Conservation (phyloP, 2,888 invertebrate genomes). For the Atethmia centrago region DNA sequence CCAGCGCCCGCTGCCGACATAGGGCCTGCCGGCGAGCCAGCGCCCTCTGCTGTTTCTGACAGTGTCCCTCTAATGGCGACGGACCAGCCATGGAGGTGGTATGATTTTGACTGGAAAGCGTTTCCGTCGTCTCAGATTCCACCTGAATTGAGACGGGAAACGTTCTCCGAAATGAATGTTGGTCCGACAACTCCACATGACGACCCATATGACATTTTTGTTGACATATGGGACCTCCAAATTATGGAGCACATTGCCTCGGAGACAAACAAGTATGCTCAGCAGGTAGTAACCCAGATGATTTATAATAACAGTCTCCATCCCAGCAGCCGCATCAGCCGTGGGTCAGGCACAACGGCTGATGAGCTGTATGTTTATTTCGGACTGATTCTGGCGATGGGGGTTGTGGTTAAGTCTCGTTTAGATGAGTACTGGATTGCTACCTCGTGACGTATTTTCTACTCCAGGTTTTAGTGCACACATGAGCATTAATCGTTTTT, state of each 20-base stretch:
- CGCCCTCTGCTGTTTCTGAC: too few species aligned
- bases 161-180: conserved; percentile 45
- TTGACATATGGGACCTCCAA: conserved; percentile 62
- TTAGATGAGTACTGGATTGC: too few species aligned
- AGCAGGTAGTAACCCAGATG: background rate
- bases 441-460: too few species aligned
- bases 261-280: conserved; percentile 57
- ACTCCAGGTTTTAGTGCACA: too few species aligned
- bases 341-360: too few species aligned
- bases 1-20: too few species aligned
- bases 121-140: conserved; percentile 32
- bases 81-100: background rate
- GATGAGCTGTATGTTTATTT: too few species aligned
- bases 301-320: rapidly evolving
- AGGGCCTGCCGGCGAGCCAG: too few species aligned
- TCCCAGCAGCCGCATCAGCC: background rate
- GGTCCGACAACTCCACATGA: conserved; percentile 53
- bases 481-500: too few species aligned
- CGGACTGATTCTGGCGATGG: too few species aligned
- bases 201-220: conserved; percentile 59
- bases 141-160: conserved; percentile 46
- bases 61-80: background rate
- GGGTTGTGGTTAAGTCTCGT: too few species aligned
- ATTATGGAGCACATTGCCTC: conserved; percentile 63
- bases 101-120: background rate